phyloP scores from a whole-genome alignment of 2,797 vertebrate species.

The Chelonia mydas region DNA sequence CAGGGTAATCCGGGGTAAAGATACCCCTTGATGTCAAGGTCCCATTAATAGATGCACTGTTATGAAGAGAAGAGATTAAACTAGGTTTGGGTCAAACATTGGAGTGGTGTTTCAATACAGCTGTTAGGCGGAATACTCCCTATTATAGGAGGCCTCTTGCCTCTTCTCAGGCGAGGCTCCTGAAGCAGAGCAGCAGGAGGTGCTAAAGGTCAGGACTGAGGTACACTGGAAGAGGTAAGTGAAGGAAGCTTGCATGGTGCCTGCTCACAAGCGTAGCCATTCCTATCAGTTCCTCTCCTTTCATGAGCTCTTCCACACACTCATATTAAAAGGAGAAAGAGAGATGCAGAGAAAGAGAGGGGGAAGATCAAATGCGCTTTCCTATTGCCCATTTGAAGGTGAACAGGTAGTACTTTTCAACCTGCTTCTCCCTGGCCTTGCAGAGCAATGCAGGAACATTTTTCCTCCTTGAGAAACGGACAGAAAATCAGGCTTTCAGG shows the following conservation, averaged over 20 bases:
- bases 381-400: background rate
- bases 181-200: background rate
- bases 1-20: background rate
- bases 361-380: background rate
- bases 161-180: background rate
- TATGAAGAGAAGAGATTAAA: background rate
- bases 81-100: background rate
- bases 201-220: background rate
- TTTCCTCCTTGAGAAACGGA: background rate
- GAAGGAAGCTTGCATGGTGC: background rate
- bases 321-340: background rate
- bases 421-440: background rate
- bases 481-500: background rate
- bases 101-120: background rate
- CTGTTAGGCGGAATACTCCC: background rate
- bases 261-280: background rate
- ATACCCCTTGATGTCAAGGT: background rate
- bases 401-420: background rate
- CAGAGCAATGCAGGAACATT: slow-evolving; percentile 7
- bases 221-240: background rate
- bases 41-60: background rate
- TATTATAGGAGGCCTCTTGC: background rate
- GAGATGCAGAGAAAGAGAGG: background rate
- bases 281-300: rapidly evolving
- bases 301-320: background rate